Evolutionary conservation across 2,888 invertebrate genomes (phyloP).

Genomic region (Monochamus alternatus): DNA sequence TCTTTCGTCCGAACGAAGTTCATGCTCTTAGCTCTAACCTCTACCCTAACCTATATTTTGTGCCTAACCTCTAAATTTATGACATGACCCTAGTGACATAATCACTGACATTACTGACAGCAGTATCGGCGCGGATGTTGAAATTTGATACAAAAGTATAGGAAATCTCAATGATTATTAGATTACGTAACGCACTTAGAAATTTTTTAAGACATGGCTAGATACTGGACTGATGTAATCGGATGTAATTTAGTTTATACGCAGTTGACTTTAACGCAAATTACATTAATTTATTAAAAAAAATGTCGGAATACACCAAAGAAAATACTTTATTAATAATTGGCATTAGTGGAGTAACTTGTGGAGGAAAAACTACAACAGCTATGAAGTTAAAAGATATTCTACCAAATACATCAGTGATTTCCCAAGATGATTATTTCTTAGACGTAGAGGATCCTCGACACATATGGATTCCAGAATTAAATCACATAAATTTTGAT

Average conservation of each 20-base stretch:
- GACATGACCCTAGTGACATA: too few relatives aligned
- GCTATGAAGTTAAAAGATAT: constrained; percentile 73
- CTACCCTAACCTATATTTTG: too few relatives aligned
- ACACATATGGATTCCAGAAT: constrained; percentile 76
- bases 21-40: too few relatives aligned
- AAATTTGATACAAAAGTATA: neutral
- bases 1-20: too few relatives aligned
- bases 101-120: too few relatives aligned
- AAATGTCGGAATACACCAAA: constrained; percentile 33
- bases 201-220: neutral
- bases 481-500: constrained; percentile 87
- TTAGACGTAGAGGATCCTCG: constrained; percentile 77
- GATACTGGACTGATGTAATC: neutral
- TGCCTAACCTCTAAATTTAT: too few relatives aligned
- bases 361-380: constrained; percentile 87
- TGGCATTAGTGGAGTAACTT: constrained; percentile 87
- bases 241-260: too few relatives aligned
- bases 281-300: neutral
- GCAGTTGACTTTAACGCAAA: too few relatives aligned
- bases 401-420: constrained; percentile 70
- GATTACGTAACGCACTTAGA: constrained; percentile 1
- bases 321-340: constrained; percentile 68
- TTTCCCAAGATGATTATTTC: constrained; percentile 87
- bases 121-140: too few relatives aligned
- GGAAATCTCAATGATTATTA: constrained; percentile 4